These are phyloP conservation scores for Antheraea pernyi DNA, from an alignment of 1,140 invertebrate genomes.

Conservation along the genomic window DNA sequence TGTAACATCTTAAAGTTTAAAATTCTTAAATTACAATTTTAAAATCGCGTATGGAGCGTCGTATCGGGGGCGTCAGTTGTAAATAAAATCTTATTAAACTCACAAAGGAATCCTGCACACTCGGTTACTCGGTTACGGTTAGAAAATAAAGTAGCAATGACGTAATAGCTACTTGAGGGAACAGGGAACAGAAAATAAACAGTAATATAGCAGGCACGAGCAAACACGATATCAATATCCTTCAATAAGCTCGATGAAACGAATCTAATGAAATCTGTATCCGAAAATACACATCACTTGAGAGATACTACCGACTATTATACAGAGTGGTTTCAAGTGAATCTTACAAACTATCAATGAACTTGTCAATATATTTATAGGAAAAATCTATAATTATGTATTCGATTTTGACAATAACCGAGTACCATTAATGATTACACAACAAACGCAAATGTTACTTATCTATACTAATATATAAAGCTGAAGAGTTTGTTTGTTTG, in stretches of 20 bases:
- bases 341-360: neutral
- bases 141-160: neutral
- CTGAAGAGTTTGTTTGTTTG: no score
- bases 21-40: no score
- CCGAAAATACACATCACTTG: neutral
- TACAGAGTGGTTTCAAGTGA: neutral
- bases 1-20: no score
- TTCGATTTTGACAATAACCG: no score
- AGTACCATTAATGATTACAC: no score
- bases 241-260: neutral
- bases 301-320: neutral
- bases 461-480: no score
- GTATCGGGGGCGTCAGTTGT: no score
- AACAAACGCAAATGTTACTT: no score
- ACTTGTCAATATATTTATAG: neutral
- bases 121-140: no score
- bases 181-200: neutral
- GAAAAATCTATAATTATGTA: neutral
- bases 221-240: slow-evolving; percentile 1
- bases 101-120: neutral
- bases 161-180: neutral
- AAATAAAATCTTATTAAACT: no score
- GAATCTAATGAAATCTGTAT: slow-evolving; percentile 1
- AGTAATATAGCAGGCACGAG: slow-evolving; percentile 1
- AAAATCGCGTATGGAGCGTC: no score